A percentile compares a stretch with the other conserved stretches of the same genome.
Evolutionary conservation across 2,797 vertebrate genomes (phyloP).

Genomic region (Clamator glandarius): DNA sequence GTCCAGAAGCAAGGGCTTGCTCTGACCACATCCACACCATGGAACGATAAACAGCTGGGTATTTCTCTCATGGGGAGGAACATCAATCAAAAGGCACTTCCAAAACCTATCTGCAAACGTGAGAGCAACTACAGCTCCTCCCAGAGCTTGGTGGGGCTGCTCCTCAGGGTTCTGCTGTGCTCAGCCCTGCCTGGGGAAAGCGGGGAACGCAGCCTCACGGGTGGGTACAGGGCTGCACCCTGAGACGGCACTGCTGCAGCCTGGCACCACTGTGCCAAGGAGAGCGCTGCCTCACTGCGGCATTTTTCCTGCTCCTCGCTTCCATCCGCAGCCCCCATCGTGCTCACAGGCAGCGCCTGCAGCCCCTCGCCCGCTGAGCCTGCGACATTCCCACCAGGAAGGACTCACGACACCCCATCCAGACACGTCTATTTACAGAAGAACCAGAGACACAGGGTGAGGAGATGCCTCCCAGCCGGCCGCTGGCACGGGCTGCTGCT

Average conservation of each 20-base stretch:
- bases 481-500: neutral
- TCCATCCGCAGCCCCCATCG: neutral
- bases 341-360: rapidly evolving
- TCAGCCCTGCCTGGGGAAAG: neutral
- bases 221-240: no score
- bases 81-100: neutral
- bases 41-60: neutral
- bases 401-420: neutral
- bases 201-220: rapidly evolving
- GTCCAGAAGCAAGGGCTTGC: neutral
- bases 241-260: neutral
- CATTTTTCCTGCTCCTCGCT: neutral
- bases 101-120: neutral
- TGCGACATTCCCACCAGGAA: neutral
- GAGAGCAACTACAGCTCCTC: neutral
- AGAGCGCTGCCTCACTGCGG: rapidly evolving
- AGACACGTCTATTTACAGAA: neutral
- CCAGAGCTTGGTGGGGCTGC: neutral
- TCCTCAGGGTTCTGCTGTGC: rapidly evolving
- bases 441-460: neutral
- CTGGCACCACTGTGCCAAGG: neutral
- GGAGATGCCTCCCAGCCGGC: neutral
- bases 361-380: rapidly evolving
- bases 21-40: rapidly evolving
- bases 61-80: rapidly evolving